Percentiles rank a stretch among this genome's conserved stretches.
These are phyloP conservation scores for Orthosia gracilis DNA, from an alignment of 2,888 invertebrate species.

Conservation along the genomic window DNA sequence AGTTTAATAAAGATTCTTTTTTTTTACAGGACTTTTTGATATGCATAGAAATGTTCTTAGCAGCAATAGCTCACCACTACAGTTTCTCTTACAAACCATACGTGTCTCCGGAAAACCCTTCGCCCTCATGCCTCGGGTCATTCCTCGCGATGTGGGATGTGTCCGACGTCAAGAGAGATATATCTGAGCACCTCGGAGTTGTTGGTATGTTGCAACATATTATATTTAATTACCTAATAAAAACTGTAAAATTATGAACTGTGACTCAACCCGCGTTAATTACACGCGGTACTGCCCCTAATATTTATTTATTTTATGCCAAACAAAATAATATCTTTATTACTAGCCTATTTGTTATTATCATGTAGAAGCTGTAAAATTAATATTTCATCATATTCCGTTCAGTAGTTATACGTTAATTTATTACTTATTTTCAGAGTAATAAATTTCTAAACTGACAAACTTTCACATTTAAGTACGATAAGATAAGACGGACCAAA, in stretches of 20 bases:
- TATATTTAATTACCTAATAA: no score
- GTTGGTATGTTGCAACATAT: constrained; percentile 91
- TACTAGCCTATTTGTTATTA: no score
- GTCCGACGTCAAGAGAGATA: constrained; percentile 98
- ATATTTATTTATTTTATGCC: no score
- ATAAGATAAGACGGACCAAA: neutral
- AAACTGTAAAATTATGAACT: neutral
- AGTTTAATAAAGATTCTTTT: neutral
- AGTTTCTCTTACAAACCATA: constrained; percentile 98
- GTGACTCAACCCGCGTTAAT: neutral
- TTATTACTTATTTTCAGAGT: no score
- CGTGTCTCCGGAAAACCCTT: constrained; percentile 89
- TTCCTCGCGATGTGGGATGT: constrained; percentile 99
- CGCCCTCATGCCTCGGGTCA: constrained; percentile 93
- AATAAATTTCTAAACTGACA: no score
- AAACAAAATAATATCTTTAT: no score
- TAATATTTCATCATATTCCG: no score
- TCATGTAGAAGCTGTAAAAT: no score
- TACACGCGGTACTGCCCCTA: no score
- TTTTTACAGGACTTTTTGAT: constrained; percentile 96
- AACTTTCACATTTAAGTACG: no score
- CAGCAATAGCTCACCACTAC: constrained; percentile 98
- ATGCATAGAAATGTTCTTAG: constrained; percentile 99
- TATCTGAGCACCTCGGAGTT: constrained; percentile 97
- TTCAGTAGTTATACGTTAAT: no score